Conservation (phyloP, 2,888 invertebrate species). For the Rambutsinella grinnellia region DNA sequence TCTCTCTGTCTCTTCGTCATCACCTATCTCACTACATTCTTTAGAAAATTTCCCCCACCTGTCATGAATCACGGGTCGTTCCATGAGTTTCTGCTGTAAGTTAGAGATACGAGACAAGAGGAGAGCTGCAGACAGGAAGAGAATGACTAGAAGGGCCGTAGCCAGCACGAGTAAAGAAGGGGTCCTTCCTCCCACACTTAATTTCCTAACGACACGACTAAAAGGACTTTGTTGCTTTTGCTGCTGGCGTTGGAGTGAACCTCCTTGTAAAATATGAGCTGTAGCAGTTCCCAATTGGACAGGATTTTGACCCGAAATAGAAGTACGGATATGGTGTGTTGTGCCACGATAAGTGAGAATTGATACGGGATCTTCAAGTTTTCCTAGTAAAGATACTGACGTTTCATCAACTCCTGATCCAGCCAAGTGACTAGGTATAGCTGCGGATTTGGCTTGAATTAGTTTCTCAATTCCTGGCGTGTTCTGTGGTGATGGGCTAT, state of each 20-base stretch:
- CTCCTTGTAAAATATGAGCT: slow-evolving; percentile 19
- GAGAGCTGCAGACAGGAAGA: slow-evolving; percentile 74
- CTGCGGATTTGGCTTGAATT: slow-evolving; percentile 39
- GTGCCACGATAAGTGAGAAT: slow-evolving; percentile 37
- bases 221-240: slow-evolving; percentile 3
- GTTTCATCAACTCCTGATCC: slow-evolving; percentile 18
- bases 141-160: slow-evolving; percentile 73
- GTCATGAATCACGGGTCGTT: slow-evolving; percentile 52
- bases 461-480: slow-evolving; percentile 68
- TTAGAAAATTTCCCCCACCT: no score
- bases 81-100: slow-evolving; percentile 68
- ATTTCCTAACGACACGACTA: slow-evolving; percentile 9
- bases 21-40: no score
- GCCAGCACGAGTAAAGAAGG: slow-evolving; percentile 72
- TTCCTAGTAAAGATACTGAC: slow-evolving; percentile 17
- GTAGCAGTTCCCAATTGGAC: not conserved
- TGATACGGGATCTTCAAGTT: slow-evolving; percentile 6
- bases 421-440: slow-evolving; percentile 30
- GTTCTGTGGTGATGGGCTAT: slow-evolving; percentile 68
- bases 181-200: slow-evolving; percentile 22
- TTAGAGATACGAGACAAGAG: slow-evolving; percentile 74
- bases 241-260: slow-evolving; percentile 1
- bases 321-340: slow-evolving; percentile 21
- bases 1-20: no score
- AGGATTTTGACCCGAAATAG: slow-evolving; percentile 11